Evolutionary conservation across 2,797 vertebrate species (phyloP), one percentile per base, ranked within the genome.

Genomic region (Mareca strepera): DNA sequence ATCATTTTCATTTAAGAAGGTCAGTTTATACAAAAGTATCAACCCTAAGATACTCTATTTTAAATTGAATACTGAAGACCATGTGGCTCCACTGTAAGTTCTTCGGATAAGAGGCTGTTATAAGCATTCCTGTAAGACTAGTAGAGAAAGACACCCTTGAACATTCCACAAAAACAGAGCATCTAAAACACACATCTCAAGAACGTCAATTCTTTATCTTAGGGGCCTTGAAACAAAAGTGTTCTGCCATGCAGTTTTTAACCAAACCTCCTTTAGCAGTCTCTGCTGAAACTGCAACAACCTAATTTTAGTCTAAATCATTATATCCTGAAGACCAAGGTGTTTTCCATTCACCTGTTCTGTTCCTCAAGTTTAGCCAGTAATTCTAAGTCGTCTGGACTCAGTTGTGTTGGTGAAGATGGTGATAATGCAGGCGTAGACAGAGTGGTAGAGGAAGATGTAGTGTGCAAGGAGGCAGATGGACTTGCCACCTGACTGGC

Each of bases 401-500:
- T 99, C 90, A 99, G 98, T 93, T 98, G 98, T n/a, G 97, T 97
- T 0, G 99, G 99, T 3, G 99, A 99, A 58, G 97, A 96, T 0
- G 98, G 98, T 1, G 99, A 99, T n/a, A 99, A 97, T 7, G 98
- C 98, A 0, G 99, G 98, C 1, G 99, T 99, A 52, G 99, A 99
- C 69, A 98, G 97, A 1, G 99, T 98, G 58, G 98, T 98, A 58
- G 99, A 99, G 31, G 99, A 98, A 59, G 99, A 98, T 66, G 98
- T 98, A 79, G 98, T 98, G 92, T 98, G 98, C 48, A 98, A 94
- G 6, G 98, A 98, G 60, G 98, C 95, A 77, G 98, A 99, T 97
- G 99, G 99, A 86, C 99, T 98, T 96, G 98, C 99, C 98, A 99
- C 99, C 98, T 99, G 99, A 97, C 99, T 99, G 98, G 99, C 99